phyloP scores from a whole-genome alignment of 1,140 invertebrate genomes.

The Musca domestica region DNA sequence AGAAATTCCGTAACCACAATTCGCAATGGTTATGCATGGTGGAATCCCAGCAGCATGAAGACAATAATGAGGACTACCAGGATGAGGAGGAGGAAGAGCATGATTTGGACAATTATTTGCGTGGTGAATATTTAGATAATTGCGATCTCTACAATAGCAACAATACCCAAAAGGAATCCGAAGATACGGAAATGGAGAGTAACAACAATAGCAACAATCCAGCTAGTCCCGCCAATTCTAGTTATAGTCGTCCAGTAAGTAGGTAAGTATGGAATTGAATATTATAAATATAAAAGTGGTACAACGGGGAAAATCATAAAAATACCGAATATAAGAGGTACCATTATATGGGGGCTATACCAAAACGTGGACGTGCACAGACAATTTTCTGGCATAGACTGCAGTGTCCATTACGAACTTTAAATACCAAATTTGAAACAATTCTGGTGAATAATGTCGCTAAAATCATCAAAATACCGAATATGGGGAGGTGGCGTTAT shows the following conservation, averaged over 20 bases:
- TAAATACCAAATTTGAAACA: too few relatives aligned
- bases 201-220: slow-evolving; percentile 45
- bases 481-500: too few relatives aligned
- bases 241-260: slow-evolving; percentile 50
- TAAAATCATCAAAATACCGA: too few relatives aligned
- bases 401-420: too few relatives aligned
- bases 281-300: too few relatives aligned
- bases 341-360: too few relatives aligned
- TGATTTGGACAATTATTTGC: slow-evolving; percentile 69
- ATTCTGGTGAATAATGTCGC: too few relatives aligned
- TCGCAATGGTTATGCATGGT: slow-evolving; percentile 98
- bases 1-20: slow-evolving; percentile 95
- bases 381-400: too few relatives aligned
- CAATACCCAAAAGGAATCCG: slow-evolving; percentile 33
- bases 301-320: too few relatives aligned
- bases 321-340: too few relatives aligned
- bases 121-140: slow-evolving; percentile 64
- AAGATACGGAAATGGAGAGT: slow-evolving; percentile 36
- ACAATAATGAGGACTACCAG: slow-evolving; percentile 56
- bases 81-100: slow-evolving; percentile 61
- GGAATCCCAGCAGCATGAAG: slow-evolving; percentile 60
- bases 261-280: too few relatives aligned
- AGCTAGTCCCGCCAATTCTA: slow-evolving; percentile 43
- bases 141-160: slow-evolving; percentile 46
- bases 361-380: too few relatives aligned